Percentiles rank a stretch among this genome's conserved stretches.
These are phyloP conservation scores for Ageneiosus marmoratus DNA, from an alignment of 2,113 vertebrate genomes.

Conservation along the genomic window DNA sequence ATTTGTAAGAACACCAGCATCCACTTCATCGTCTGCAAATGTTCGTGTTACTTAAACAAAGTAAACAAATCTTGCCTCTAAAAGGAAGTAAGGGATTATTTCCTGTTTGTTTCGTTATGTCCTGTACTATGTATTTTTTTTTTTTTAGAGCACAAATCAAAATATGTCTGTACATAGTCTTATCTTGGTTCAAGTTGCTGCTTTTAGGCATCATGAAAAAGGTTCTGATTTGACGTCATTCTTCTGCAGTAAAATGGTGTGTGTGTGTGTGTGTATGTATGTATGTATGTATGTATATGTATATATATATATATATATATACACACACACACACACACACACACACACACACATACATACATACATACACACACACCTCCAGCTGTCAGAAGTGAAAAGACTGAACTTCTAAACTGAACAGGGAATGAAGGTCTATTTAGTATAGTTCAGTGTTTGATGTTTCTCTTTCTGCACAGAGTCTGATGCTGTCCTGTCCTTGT, in stretches of 20 bases:
- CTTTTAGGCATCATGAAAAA: not conserved
- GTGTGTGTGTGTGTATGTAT: no score
- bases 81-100: not conserved
- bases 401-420: not conserved
- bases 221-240: not conserved
- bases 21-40: not conserved
- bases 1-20: constrained; percentile 5
- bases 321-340: no score
- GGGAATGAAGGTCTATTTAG: not conserved
- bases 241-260: not conserved
- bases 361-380: no score
- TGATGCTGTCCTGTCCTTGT: not conserved
- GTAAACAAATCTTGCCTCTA: not conserved
- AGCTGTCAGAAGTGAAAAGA: not conserved
- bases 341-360: no score
- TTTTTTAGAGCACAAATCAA: constrained; percentile 6
- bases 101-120: not conserved
- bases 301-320: no score
- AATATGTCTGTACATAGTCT: constrained; percentile 6
- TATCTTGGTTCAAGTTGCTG: not conserved
- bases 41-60: not conserved
- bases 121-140: not conserved
- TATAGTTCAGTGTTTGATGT: not conserved
- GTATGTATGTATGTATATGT: no score
- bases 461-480: not conserved